Base-by-base conservation (phyloP, 2,888 invertebrate genomes). In the Torymus tubicola region DNA sequence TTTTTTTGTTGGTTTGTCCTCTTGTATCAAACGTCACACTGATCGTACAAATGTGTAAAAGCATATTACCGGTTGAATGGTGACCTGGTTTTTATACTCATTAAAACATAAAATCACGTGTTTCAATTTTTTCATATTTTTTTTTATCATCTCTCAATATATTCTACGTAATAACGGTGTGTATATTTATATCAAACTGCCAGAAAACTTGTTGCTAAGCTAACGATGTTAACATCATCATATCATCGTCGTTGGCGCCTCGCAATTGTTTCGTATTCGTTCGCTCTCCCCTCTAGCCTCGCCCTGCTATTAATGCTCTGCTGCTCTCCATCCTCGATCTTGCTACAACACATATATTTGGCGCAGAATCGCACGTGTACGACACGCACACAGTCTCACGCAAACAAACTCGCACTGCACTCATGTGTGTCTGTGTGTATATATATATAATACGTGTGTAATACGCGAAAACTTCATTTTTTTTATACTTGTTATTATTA, bases 31-130 rank as follows among this genome's bases (percentile, higher is more conserved):
- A 82, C 64, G 57, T 77, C 52, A 76, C 76, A 76, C 82, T 69
- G 79, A 82, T 79, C 31, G 82, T 82, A 82, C 76, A 82, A 82
- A 82, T 58, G 76, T 82, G 82, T 78, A 82, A 82, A 82, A 82
- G 73, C 79, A 82, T 82, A 82, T 77, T 76, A 61, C 71, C 69
- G 72, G 24, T 77, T 81, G 58, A 57, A 67, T 75, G 55, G 24
- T 72, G 67, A 81, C 74, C 64, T 77, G 64, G 69, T 68, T 42
- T 42, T 42, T 42, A 42, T 64, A 67, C 70, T 74, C 60, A 75
- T 42, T 42, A 73, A 70, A 77, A 78, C 78, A 74, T 65, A 81
- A 81, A 74, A 57, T 71, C 75, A 78, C 71, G 57, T 71, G 55
- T 81, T 75, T 74, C 60, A 79, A 77, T 65, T 83, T 42, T 42